Evolutionary conservation across 2,113 vertebrate species (phyloP), one percentile per base, ranked within the genome.

Genomic region (Phyllopteryx taeniolatus): DNA sequence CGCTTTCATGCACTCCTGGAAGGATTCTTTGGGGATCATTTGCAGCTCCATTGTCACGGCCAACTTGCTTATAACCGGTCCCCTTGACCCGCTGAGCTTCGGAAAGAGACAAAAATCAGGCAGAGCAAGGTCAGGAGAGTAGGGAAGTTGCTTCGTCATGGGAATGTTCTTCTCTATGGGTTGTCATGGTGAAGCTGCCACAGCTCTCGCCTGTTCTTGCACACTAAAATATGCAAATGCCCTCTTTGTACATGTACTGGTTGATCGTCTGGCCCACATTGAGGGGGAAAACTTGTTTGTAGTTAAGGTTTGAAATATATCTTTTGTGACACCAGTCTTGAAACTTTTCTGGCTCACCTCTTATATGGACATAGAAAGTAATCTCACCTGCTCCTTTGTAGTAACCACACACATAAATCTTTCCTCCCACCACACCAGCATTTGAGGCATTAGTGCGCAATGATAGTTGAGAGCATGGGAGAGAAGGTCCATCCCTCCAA

Each of bases 341-440:
- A 2, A 35, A 35, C 27, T 0, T 8, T 61, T 33, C 59, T 9
- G 59, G 15, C 15, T 19, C 31, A 35, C 5, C 31, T 27, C 12
- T 8, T 22, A 46, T 27, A 6, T 46, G 10, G 46, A 46, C 15
- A 10, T 46, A 0, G 33, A 71, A 42, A 15, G 54, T 3, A 46
- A 71, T 27, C 71, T 12, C 94, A 98, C 96, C 96, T 96, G 96
- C 94, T 88, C 95, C 95, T 0, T 86, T 96, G 92, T 96, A 99
- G 78, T 95, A 96, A 66, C 98, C 98, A 33, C 98, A 99, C 73
- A 98, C 85, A 57, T 98, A 99, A 17, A 99, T 91, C 85, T 96
- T 98, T 27, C 96, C 95, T 33, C 95, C 95, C 81, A 98, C 95
- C 0, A 90, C 89, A 11, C 96, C 97, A 3, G 96, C 94, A 0